Evolutionary conservation across 2,888 invertebrate genomes (phyloP), one percentile per base, ranked within the genome.

Genomic region (Microplitis deprimator): DNA sequence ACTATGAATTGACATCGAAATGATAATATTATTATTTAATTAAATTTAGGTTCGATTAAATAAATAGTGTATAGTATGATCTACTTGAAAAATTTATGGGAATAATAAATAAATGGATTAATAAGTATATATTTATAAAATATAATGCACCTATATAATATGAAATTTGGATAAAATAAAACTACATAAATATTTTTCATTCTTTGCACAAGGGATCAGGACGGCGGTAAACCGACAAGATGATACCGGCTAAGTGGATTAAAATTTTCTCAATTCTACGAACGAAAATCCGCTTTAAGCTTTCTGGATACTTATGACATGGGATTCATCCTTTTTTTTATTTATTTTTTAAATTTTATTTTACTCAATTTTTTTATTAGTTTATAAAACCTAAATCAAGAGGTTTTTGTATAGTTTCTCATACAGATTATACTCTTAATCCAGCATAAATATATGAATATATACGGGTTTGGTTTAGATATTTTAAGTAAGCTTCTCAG

Each of bases 281-380:
- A 29, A 29, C 29, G 29, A 29, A 70, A 76, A 76, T 76, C 77
- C 75, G 77, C 77, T 79, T 79, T 76, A 50, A 50, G 50, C 50
- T 50, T 13, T 50, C 50, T 50, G 5, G 8, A 50, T 50, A 50
- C 13, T 50, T 50, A 50, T 13, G 50, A 50, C 50, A 50, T 50
- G 50, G 13, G 13, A 50, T 50, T 10, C 50, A 50, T 50, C 13
- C 8, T 10, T 50, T 50, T 50, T 50, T 10, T 50, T 50, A 50
- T 50, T 10, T 50, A 10, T 50, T 50, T 13, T 50, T 50, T 50
- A 1, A 50, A 4, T 29, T 29, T 29, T 29, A 29, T 29, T 29
- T 29, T 10, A 50, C 50, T 13, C 50, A 50, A 50, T 50, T 50
- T 50, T 50, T 50, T 50, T 50, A 50, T 50, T 13, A 50, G 50